Evolutionary conservation across 2,888 invertebrate genomes (phyloP), one percentile per base, ranked within the genome.

Genomic region (Nebria brevicollis): DNA sequence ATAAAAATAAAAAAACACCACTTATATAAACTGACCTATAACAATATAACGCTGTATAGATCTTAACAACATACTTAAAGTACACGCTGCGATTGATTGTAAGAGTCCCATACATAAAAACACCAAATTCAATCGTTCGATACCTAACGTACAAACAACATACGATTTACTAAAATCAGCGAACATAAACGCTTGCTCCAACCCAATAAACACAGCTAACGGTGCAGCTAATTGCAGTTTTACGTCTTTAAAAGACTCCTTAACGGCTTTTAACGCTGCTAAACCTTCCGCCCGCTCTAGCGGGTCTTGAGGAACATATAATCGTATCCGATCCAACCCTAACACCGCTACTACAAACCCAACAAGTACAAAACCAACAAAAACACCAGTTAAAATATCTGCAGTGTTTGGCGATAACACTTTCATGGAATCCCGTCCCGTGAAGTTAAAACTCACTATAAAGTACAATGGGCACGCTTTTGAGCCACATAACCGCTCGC

Each of bases 161-260:
- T 95, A 96, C 86, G 94, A 95, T 91, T 95, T 94, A 87, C 95
- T 93, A 88, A 95, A 96, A 86, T 95, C 95, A 8, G 94, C 94
- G 87, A 94, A 93, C 90, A 96, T 95, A 87, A 96, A 95, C 84
- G 95, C 95, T 89, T 96, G 96, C 88, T 96, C 95, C 82, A 95
- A 91, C 82, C 96, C 96, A 83, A 96, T 95, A 86, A 95, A 96
- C 68, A 95, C 90, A 3, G 95, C 94, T 88, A 96, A 91, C 0
- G 96, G 95, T 0, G 94, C 93, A 1, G 94, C 94, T 65, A 95
- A 91, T 84, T 94, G 91, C 65, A 95, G 89, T 77, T 93, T 90
- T 0, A 92, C 91, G 86, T 94, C 94, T 82, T 90, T 90, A 84
- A 93, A 91, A 1, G 91, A 89, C 65, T 89, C 89, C 78, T 87